Conservation (phyloP, 2,113 vertebrate genomes). For the Pheucticus melanocephalus region DNA sequence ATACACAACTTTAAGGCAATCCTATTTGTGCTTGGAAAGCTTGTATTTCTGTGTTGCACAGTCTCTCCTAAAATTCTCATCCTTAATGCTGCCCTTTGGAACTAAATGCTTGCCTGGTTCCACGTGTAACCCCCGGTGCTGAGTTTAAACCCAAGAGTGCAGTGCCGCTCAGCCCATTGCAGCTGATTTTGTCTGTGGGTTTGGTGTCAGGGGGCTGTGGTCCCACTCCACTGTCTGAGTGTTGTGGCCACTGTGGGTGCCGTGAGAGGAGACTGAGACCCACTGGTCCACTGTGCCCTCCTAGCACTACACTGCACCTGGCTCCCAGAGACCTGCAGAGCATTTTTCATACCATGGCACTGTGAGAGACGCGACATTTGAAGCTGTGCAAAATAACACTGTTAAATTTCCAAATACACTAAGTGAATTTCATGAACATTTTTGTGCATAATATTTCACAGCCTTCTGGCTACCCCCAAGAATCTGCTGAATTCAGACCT, state of each 20-base stretch:
- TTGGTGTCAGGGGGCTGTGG: background rate
- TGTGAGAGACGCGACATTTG: accelerated
- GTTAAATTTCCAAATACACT: background rate
- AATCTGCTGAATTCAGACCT: background rate
- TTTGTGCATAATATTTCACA: background rate
- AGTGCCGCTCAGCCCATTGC: background rate
- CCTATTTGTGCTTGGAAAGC: background rate
- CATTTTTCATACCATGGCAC: accelerated
- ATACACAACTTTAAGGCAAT: background rate
- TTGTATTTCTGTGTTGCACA: background rate
- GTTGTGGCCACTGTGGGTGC: background rate
- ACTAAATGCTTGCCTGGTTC: background rate
- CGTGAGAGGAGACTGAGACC: background rate
- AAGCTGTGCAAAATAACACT: background rate
- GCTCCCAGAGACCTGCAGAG: background rate
- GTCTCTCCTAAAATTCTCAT: background rate
- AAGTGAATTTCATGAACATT: background rate
- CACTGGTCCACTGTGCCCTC: accelerated
- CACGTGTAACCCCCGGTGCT: background rate
- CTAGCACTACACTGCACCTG: background rate
- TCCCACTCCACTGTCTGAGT: background rate
- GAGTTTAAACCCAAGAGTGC: background rate
- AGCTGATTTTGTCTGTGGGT: accelerated
- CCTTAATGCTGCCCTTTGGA: background rate
- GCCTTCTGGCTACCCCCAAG: background rate